phyloP scores from a whole-genome alignment of 1,140 invertebrate species.

The Hylaeus volcanicus region DNA sequence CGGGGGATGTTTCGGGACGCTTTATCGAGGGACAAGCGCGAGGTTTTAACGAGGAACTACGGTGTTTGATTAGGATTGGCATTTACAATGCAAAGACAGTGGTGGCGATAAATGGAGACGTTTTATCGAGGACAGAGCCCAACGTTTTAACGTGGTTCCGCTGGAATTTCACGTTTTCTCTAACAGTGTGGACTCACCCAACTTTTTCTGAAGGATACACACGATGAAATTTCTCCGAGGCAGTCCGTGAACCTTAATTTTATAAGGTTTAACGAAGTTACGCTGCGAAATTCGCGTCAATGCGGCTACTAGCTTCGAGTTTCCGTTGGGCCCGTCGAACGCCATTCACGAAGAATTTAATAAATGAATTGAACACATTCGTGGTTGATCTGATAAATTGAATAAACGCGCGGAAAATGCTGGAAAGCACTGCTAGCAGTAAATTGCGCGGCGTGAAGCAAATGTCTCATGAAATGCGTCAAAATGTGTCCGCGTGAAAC shows the following conservation, averaged over 20 bases:
- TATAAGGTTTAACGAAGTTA: slow-evolving; percentile 27
- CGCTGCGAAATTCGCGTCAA: slow-evolving; percentile 12
- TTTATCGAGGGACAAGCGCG: no score
- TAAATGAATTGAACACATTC: slow-evolving; percentile 44
- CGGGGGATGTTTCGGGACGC: no score
- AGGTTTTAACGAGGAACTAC: no score
- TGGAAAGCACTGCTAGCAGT: neutral
- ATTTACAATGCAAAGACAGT: no score
- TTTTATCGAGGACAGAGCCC: no score
- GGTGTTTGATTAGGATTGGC: no score
- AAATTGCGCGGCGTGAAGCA: neutral
- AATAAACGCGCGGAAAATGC: slow-evolving; percentile 21
- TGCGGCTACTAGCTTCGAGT: neutral
- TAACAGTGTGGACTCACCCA: neutral
- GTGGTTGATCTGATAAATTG: slow-evolving; percentile 30
- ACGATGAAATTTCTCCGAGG: neutral
- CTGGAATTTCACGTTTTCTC: no score
- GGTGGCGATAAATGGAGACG: no score
- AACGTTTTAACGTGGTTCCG: no score
- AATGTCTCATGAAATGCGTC: slow-evolving; percentile 19
- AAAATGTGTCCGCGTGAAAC: neutral
- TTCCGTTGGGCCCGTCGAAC: slow-evolving; percentile 7
- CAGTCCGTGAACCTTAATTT: neutral
- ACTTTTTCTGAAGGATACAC: neutral
- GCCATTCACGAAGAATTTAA: slow-evolving; percentile 33